Base-by-base conservation (phyloP, 1,140 invertebrate species). In the Drosophila santomea region DNA sequence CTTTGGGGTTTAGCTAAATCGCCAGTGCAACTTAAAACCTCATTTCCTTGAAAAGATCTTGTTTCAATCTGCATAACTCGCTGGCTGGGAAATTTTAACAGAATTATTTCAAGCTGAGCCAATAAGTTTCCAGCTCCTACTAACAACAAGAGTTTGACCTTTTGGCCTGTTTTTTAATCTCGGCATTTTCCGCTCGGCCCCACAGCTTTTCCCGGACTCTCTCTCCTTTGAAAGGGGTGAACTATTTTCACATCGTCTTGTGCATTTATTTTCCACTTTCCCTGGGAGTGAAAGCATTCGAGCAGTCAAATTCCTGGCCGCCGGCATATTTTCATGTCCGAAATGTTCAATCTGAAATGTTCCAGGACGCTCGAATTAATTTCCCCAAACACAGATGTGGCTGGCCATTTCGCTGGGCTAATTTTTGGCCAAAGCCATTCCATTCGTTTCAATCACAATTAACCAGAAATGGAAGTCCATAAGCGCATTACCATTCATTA, bases 391-490 rank as follows among this genome's bases (percentile, higher is more conserved):
- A 38, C 67, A 57, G 64, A 28, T 71, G 63, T 39, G 25, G 41
- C 17, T 23, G 17, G 64, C 41, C 51, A 41, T 48, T 36, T 71
- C 52, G 51, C 44, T 66, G 36, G 28, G 28, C 48, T 35, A 47
- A 67, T 67, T 32, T 69, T 25, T 10, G 35, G n/a, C 7, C 5
- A 28, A 39, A 17, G 10, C 67, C 71, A 48, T 41, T n/a, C 43
- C 64, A 71, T 71, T 69, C 71, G 28, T 58, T 58, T 71, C 52
- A 71, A 72, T 72, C 52, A 71, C 52, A 72, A 72, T 72, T 71
- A 72, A 56, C 36, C 44, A 71, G 71, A 71, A 71, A 58, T 56
- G 63, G 14, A 25, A 48, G 17, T 12, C 35, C 50, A 57, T 71
- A 71, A 71, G 44, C 51, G 20, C 36, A 71, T 71, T 71, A 71